Conservation (phyloP, 2,888 invertebrate genomes). For the Ectemnius cavifrons region DNA sequence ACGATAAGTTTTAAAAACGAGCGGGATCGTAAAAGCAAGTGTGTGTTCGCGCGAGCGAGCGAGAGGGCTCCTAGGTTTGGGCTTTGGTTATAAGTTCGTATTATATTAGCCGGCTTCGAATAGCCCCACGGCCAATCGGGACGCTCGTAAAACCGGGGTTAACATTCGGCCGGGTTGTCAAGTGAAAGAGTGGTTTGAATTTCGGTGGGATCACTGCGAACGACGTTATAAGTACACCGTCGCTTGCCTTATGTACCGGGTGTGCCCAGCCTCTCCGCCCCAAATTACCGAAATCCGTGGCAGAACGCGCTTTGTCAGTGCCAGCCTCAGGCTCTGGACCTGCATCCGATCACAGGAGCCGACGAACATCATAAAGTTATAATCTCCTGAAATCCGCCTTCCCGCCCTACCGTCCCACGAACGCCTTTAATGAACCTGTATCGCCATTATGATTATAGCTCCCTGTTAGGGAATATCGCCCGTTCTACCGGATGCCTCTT, state of each 20-base stretch:
- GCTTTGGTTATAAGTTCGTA: constrained; percentile 77
- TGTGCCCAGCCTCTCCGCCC: constrained; percentile 29
- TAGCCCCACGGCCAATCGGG: constrained; percentile 71
- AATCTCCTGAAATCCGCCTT: background rate
- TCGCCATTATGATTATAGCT: too few relatives aligned
- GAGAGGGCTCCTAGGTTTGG: constrained; percentile 73
- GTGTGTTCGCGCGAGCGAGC: too few relatives aligned
- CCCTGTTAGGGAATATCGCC: too few relatives aligned
- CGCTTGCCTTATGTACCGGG: constrained; percentile 36
- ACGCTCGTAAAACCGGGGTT: constrained; percentile 76
- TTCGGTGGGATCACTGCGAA: constrained; percentile 71
- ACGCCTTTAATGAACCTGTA: too few relatives aligned
- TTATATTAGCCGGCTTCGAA: constrained; percentile 76
- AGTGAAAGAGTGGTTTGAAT: constrained; percentile 75
- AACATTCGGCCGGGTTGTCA: constrained; percentile 77
- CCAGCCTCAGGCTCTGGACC: background rate
- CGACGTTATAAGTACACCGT: constrained; percentile 60
- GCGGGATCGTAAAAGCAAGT: constrained; percentile 73
- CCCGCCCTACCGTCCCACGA: too few relatives aligned
- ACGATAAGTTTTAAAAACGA: constrained; percentile 76
- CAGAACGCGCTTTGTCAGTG: background rate
- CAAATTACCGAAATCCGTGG: constrained; percentile 30
- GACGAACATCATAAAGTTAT: background rate
- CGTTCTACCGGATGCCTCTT: too few relatives aligned
- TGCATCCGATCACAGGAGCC: constrained; percentile 1